Evolutionary conservation across 2,888 invertebrate genomes (phyloP).

Genomic region (Trachelus stipa): DNA sequence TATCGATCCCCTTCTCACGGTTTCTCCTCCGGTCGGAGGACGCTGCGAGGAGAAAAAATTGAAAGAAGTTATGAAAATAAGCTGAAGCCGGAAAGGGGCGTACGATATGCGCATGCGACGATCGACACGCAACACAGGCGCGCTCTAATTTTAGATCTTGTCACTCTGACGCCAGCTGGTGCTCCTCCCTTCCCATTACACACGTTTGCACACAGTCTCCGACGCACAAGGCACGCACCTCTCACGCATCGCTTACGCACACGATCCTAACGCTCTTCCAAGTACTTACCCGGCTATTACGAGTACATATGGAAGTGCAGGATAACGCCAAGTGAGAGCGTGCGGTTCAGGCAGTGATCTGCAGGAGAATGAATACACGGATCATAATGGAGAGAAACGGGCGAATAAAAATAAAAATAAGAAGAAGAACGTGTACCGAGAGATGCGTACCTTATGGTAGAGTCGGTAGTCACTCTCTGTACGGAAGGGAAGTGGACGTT

Average conservation of each 20-base stretch:
- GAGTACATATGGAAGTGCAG: neutral
- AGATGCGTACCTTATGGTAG: neutral
- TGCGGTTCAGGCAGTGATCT: neutral
- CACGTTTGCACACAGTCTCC: slow-evolving; percentile 55
- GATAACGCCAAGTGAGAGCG: neutral
- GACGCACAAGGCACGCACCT: slow-evolving; percentile 29
- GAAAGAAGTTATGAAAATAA: slow-evolving; percentile 64
- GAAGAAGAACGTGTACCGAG: neutral
- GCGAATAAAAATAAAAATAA: neutral
- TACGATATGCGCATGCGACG: slow-evolving; percentile 63
- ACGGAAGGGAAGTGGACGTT: neutral
- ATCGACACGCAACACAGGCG: slow-evolving; percentile 63
- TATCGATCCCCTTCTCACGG: slow-evolving; percentile 54
- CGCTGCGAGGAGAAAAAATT: slow-evolving; percentile 41
- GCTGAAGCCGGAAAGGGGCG: slow-evolving; percentile 65
- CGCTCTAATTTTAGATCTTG: slow-evolving; percentile 66
- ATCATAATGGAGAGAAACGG: neutral
- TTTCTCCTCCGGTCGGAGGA: slow-evolving; percentile 45
- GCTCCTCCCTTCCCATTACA: slow-evolving; percentile 62
- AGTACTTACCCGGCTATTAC: neutral
- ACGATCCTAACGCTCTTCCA: neutral
- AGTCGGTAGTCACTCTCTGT: neutral
- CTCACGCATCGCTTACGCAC: slow-evolving; percentile 5
- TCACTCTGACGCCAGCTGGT: slow-evolving; percentile 64
- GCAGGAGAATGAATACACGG: neutral